Percentiles rank a stretch among this genome's conserved stretches.
Conservation (phyloP, 2,797 vertebrate genomes). For the Avahi laniger region DNA sequence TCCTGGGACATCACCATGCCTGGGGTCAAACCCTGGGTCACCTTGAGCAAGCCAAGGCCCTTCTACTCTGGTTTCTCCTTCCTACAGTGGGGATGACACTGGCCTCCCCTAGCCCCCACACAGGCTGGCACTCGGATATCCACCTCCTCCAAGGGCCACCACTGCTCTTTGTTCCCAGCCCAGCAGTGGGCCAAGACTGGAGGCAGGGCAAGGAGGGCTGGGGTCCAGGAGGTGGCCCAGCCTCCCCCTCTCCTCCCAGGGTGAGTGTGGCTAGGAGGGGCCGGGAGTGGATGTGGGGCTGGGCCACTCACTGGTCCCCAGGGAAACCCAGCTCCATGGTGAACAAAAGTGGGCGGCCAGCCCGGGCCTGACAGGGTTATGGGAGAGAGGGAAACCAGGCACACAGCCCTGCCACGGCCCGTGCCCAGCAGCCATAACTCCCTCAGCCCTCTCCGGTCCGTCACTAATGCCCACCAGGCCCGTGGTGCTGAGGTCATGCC, state of each 20-base stretch:
- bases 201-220: slow-evolving; percentile 31
- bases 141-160: slow-evolving; percentile 47
- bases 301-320: slow-evolving; percentile 65
- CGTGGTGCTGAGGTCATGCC: neutral
- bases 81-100: neutral
- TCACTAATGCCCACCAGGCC: neutral
- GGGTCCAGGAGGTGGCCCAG: slow-evolving; percentile 48
- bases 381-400: neutral
- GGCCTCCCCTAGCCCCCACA: neutral
- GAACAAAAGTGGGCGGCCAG: slow-evolving; percentile 57
- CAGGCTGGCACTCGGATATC: neutral
- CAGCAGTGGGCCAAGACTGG: neutral
- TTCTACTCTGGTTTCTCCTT: neutral
- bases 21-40: neutral
- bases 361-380: slow-evolving; percentile 11
- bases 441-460: neutral
- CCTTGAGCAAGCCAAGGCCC: neutral
- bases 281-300: neutral
- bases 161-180: neutral
- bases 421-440: neutral
- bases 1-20: neutral
- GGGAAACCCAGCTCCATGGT: slow-evolving; percentile 70
- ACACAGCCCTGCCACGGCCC: neutral
- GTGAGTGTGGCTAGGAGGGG: neutral
- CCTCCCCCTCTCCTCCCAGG: slow-evolving; percentile 18